Percentiles rank a stretch among this genome's conserved stretches.
phyloP scores from a whole-genome alignment of 2,797 vertebrate genomes.

The Halcyon badia region DNA sequence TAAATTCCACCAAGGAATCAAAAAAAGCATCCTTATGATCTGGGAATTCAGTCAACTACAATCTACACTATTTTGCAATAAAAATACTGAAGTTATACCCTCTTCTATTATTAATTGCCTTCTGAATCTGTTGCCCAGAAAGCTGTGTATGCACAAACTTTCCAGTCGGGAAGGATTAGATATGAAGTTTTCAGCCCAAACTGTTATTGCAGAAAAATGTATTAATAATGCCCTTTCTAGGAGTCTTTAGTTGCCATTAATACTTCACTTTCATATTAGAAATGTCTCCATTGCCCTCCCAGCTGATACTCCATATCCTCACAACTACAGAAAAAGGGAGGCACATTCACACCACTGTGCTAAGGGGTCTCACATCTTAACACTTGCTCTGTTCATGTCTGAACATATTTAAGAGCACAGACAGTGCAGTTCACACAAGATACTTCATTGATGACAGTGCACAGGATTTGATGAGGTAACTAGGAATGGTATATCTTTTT shows the following conservation, averaged over 20 bases:
- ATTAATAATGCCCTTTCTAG: neutral
- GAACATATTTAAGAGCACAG: neutral
- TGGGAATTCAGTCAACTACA: neutral
- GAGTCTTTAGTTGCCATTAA: neutral
- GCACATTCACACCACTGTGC: neutral
- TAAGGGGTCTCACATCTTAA: neutral
- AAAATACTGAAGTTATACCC: neutral
- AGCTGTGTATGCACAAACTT: neutral
- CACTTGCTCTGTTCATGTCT: neutral
- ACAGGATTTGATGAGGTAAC: neutral
- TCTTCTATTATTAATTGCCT: neutral
- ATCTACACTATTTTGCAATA: neutral
- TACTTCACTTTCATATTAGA: neutral
- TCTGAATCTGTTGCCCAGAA: neutral
- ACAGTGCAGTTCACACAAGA: neutral
- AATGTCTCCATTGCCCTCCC: neutral
- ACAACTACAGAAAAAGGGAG: neutral
- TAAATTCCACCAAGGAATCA: slow-evolving; percentile 28
- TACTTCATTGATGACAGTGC: neutral
- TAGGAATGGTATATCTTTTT: neutral
- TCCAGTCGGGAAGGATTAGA: neutral
- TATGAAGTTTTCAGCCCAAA: neutral
- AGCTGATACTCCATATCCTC: neutral
- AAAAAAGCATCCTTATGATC: neutral
- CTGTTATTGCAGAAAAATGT: neutral